Percentiles rank a stretch among this genome's conserved stretches.
These are phyloP conservation scores for Drosophila ustulata DNA, from an alignment of 2,888 invertebrate genomes.

Conservation along the genomic window DNA sequence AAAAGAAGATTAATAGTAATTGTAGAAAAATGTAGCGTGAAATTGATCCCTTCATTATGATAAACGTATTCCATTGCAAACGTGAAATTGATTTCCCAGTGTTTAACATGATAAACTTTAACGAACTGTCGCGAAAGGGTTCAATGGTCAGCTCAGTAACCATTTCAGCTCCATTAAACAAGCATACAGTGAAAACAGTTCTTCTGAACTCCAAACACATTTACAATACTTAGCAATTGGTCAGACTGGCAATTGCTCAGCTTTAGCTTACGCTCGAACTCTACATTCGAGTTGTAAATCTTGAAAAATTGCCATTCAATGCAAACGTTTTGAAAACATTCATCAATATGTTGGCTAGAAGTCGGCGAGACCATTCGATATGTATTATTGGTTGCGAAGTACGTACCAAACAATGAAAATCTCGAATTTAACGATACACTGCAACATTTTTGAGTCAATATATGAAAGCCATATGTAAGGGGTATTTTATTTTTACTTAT, in stretches of 20 bases:
- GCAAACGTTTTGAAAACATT: slow-evolving; percentile 74
- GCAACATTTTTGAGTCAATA: background rate
- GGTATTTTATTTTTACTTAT: no score
- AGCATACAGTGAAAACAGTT: slow-evolving; percentile 52
- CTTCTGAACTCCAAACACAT: slow-evolving; percentile 32
- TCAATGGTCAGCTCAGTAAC: slow-evolving; percentile 60
- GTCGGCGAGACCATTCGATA: slow-evolving; percentile 35
- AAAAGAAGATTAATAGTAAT: no score
- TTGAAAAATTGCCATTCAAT: slow-evolving; percentile 82
- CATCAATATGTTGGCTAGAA: slow-evolving; percentile 65
- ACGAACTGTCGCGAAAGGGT: slow-evolving; percentile 25
- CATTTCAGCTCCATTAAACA: slow-evolving; percentile 70
- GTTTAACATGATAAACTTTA: slow-evolving; percentile 58
- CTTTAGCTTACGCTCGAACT: slow-evolving; percentile 33
- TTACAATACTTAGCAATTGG: slow-evolving; percentile 4
- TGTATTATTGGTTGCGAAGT: slow-evolving; percentile 39
- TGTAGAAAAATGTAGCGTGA: no score
- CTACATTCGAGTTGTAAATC: slow-evolving; percentile 75
- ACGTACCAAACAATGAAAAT: slow-evolving; percentile 42
- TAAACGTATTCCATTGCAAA: background rate
- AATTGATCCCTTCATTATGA: no score
- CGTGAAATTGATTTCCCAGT: slow-evolving; percentile 62
- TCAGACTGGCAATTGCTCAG: slow-evolving; percentile 20
- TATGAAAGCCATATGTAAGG: no score
- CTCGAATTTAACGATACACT: slow-evolving; percentile 38